phyloP scores from a whole-genome alignment of 2,888 invertebrate species.

The Heliconius cydno region DNA sequence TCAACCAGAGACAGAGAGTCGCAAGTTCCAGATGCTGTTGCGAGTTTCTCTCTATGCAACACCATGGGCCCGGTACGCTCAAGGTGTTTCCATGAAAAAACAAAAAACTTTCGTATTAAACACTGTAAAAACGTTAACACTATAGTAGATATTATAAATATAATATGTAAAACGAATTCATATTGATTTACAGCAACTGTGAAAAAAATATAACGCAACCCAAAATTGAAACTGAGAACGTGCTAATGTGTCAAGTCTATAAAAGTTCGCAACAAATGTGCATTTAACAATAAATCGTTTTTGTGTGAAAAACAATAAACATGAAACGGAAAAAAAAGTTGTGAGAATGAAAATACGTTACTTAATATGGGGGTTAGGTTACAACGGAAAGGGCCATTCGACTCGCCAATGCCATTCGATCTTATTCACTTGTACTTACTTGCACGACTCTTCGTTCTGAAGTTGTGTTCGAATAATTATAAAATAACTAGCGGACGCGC shows the following conservation, averaged over 20 bases:
- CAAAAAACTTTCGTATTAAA: background rate
- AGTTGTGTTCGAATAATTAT: background rate
- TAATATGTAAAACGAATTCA: background rate
- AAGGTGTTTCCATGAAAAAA: too few species aligned
- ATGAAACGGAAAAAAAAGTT: conserved; percentile 39
- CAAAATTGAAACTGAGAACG: conserved; percentile 39
- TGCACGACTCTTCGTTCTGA: conserved; percentile 7
- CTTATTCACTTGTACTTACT: conserved; percentile 14
- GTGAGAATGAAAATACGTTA: conserved; percentile 46
- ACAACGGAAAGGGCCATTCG: conserved; percentile 39
- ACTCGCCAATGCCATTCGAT: conserved; percentile 39
- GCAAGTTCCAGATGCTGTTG: too few species aligned
- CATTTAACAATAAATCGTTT: conserved; percentile 57
- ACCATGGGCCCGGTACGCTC: too few species aligned
- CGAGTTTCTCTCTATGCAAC: too few species aligned
- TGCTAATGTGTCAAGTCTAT: conserved; percentile 47
- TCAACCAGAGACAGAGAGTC: too few species aligned
- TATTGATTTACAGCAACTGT: background rate
- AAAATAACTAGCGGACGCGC: background rate
- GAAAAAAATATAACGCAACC: conserved; percentile 1
- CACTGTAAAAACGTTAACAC: background rate
- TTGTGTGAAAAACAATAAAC: conserved; percentile 51
- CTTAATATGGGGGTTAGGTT: conserved; percentile 42
- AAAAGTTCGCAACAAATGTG: conserved; percentile 54
- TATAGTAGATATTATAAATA: background rate